A percentile compares a stretch with the other conserved stretches of the same genome.
Evolutionary conservation across 2,797 vertebrate genomes (phyloP).

Genomic region (Channa striata): DNA sequence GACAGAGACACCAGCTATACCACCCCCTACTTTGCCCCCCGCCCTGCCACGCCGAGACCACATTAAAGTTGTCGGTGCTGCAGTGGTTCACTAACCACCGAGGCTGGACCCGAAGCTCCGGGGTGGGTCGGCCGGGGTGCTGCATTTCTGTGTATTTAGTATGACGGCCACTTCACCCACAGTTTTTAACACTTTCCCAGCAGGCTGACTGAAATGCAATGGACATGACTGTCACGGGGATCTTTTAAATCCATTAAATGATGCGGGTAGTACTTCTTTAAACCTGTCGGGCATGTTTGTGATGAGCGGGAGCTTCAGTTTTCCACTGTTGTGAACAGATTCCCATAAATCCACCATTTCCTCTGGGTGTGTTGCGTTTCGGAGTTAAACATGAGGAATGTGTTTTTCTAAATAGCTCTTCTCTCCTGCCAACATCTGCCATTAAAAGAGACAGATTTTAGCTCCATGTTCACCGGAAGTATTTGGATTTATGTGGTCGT

Average conservation of each 20-base stretch:
- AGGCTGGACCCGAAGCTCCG: constrained; percentile 13
- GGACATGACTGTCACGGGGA: neutral
- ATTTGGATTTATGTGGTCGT: too few species aligned
- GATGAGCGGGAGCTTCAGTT: neutral
- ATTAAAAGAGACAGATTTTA: neutral
- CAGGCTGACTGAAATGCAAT: neutral
- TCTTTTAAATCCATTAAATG: neutral
- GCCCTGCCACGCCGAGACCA: constrained; percentile 43
- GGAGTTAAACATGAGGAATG: neutral
- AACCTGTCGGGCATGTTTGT: neutral
- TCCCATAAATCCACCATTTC: neutral
- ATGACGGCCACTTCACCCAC: constrained; percentile 21
- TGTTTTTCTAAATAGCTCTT: neutral
- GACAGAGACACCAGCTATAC: neutral
- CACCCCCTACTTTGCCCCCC: constrained; percentile 10
- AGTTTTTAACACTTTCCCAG: constrained; percentile 15
- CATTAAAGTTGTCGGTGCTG: constrained; percentile 52
- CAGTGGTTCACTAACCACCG: constrained; percentile 45
- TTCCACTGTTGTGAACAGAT: constrained; percentile 7
- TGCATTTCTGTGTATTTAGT: constrained; percentile 31
- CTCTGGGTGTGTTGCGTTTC: neutral
- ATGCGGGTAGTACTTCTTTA: neutral
- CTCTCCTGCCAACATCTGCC: neutral
- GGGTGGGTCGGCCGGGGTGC: constrained; percentile 37
- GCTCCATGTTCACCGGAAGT: neutral